Conservation (phyloP, 2,797 vertebrate genomes). For the Champsocephalus gunnari region DNA sequence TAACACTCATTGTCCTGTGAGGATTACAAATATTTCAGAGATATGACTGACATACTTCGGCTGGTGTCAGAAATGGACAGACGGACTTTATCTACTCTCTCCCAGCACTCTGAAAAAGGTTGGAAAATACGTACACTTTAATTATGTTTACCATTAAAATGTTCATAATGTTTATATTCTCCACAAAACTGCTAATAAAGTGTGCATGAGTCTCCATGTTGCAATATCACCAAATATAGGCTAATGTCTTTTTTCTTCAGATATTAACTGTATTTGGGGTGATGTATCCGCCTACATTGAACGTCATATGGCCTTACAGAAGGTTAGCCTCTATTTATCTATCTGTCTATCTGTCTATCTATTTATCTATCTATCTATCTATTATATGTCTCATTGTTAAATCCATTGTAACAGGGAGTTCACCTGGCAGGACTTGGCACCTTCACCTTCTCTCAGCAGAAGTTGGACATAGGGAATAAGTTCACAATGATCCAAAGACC, state of each 20-base stretch:
- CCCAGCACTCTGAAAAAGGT: slow-evolving; percentile 80
- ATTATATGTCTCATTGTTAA: too few relatives aligned
- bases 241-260: slow-evolving; percentile 61
- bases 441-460: slow-evolving; percentile 5
- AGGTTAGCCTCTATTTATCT: slow-evolving; percentile 68
- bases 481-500: too few relatives aligned
- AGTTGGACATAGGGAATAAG: slow-evolving; percentile 55
- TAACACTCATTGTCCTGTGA: neutral
- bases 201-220: neutral
- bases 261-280: slow-evolving; percentile 84
- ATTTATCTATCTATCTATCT: neutral
- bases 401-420: too few relatives aligned
- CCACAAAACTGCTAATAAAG: neutral
- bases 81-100: slow-evolving; percentile 68
- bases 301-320: slow-evolving; percentile 79
- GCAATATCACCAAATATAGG: neutral
- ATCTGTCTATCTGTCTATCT: slow-evolving; percentile 14
- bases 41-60: slow-evolving; percentile 79
- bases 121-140: neutral
- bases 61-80: slow-evolving; percentile 62
- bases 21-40: neutral
- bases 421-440: too few relatives aligned
- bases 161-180: neutral
- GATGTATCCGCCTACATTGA: slow-evolving; percentile 82
- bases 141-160: too few relatives aligned